phyloP scores from a whole-genome alignment of 1,140 invertebrate genomes.

The Drosophila pruinosa region DNA sequence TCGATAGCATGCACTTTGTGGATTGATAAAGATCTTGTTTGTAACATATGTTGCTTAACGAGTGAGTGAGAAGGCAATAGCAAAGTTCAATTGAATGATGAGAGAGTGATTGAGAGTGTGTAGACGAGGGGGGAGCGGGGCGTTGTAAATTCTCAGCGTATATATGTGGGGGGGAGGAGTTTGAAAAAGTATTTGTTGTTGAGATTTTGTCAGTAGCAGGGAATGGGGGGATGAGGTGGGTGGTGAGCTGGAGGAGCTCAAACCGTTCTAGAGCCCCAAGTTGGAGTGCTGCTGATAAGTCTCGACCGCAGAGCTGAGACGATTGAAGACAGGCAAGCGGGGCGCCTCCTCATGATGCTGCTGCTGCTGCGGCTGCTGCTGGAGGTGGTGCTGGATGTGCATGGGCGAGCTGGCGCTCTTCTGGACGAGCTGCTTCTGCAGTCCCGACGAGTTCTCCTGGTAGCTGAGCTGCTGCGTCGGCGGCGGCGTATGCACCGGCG shows the following conservation, averaged over 20 bases:
- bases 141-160: too few relatives aligned
- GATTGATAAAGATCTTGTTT: not conserved
- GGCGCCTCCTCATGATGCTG: slow-evolving; percentile 59
- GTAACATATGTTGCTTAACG: not conserved
- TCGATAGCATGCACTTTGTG: not conserved
- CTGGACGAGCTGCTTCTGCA: slow-evolving; percentile 75
- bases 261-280: slow-evolving; percentile 45
- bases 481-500: slow-evolving; percentile 73
- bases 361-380: slow-evolving; percentile 68
- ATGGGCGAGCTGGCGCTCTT: slow-evolving; percentile 68
- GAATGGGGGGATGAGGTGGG: not conserved
- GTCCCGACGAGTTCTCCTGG: slow-evolving; percentile 17
- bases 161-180: not conserved
- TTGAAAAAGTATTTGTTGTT: not conserved
- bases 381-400: slow-evolving; percentile 58
- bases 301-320: slow-evolving; percentile 86
- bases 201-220: not conserved
- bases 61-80: not conserved
- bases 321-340: slow-evolving; percentile 89
- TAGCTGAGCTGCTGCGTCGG: slow-evolving; percentile 24
- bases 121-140: not conserved
- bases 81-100: not conserved
- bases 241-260: not conserved
- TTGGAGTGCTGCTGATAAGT: slow-evolving; percentile 83
- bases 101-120: not conserved